Evolutionary conservation across 2,113 vertebrate species (phyloP).

Genomic region (Tetrax tetrax): DNA sequence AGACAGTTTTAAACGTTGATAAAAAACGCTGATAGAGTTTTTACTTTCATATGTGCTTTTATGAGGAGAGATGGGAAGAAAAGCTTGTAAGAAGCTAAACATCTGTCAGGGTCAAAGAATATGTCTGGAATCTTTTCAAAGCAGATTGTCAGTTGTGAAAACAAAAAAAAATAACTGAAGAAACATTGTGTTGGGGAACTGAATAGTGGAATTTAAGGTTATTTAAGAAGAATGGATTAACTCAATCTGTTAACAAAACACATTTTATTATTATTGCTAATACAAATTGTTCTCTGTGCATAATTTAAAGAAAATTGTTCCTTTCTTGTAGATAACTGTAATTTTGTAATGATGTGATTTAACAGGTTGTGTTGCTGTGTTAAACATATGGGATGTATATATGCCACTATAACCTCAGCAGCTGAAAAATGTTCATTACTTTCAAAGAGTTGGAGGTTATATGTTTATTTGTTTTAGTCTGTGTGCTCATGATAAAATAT

Average conservation of each 20-base stretch:
- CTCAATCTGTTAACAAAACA: not conserved
- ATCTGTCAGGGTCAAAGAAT: constrained; percentile 39
- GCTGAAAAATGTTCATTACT: not conserved
- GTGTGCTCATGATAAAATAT: not conserved
- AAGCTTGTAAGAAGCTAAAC: constrained; percentile 27
- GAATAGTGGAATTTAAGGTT: not conserved
- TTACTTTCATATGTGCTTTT: not conserved
- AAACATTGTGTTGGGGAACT: not conserved
- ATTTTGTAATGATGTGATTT: not conserved
- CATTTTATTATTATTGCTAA: not conserved
- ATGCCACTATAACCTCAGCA: not conserved
- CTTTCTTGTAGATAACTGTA: not conserved
- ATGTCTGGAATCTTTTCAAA: constrained; percentile 40
- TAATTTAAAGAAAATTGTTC: not conserved
- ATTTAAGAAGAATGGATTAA: constrained; percentile 4
- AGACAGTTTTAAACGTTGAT: constrained; percentile 35
- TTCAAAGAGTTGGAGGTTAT: not conserved
- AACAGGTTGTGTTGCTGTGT: not conserved
- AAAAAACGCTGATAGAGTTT: constrained; percentile 33
- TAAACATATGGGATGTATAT: not conserved
- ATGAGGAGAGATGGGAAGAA: constrained; percentile 16
- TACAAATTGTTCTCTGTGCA: not conserved
- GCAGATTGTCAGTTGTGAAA: constrained; percentile 7
- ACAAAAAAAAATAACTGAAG: not conserved
- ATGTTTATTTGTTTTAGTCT: not conserved